Base-by-base conservation (phyloP, 2,797 vertebrate genomes). In the Hephaestus fuliginosus region DNA sequence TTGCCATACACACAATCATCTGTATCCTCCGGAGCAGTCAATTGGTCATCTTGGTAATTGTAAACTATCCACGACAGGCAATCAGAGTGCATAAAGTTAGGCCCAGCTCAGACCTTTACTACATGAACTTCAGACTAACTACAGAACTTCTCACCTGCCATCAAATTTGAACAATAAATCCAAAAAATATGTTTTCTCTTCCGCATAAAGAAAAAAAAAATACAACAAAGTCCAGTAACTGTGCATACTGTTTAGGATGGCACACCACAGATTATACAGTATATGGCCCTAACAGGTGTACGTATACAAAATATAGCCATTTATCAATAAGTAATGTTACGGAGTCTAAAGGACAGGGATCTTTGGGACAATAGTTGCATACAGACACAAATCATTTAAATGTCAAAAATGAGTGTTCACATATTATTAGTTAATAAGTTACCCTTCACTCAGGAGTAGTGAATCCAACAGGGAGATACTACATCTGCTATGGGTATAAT, bases 261-360 rank as follows among this genome's bases (percentile, higher is more conserved):
- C 89, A 93, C 85, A 84, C 81, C 81, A 93, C 86, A 89, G 62
- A 76, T 79, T 84, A 86, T 82, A 89, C 79, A 84, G 67, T 68
- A 78, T 83, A 91, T 89, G 88, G 83, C 81, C 84, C 74, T 79
- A 83, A 85, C 66, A 83, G 70, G 77, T 46, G 69, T 64, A 76
- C 75, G 78, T 89, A 86, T 88, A 90, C 63, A 91, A 92, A 89
- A 88, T 79, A 89, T 78, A 84, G 78, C 74, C 66, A 78, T 80
- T 87, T 82, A 78, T 84, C 62, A 78, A 63, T 78, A 83, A 88
- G 80, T 88, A 66, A 88, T 82, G 68, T 84, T 78, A 78, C 61
- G 68, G 65, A 72, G 33, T 79, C 74, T 86, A 89, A 1, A 82
- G 79, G 83, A 80, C 33, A 90, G 65, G 77, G 73, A 75, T 92